phyloP scores from a whole-genome alignment of 2,113 vertebrate species.

The Promerops cafer region DNA sequence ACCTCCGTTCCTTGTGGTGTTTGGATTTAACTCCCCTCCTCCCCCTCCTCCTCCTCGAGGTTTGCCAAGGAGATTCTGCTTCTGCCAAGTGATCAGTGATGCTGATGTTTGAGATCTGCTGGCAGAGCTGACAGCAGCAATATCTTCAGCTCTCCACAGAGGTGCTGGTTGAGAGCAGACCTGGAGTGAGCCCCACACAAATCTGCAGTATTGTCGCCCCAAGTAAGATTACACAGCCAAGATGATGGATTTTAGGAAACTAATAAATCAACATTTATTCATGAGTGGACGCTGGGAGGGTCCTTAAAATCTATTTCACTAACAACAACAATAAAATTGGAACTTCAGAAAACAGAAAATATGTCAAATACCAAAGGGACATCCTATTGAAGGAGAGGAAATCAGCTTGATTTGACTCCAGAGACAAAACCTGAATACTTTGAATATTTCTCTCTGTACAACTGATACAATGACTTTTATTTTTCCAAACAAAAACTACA shows the following conservation, averaged over 20 bases:
- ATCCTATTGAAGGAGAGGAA: slow-evolving; percentile 6
- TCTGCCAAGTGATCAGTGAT: not conserved
- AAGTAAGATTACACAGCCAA: not conserved
- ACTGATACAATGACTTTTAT: not conserved
- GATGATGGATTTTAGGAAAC: not conserved
- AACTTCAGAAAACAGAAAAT: not conserved
- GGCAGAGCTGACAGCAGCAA: not conserved
- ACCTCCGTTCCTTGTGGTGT: fast-evolving
- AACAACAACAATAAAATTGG: not conserved
- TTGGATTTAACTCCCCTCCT: not conserved
- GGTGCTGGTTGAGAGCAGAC: not conserved
- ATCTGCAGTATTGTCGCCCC: not conserved
- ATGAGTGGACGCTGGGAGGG: not conserved
- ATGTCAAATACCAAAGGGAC: not conserved
- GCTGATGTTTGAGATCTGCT: not conserved
- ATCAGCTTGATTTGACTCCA: not conserved
- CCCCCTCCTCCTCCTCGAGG: not conserved
- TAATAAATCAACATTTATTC: not conserved
- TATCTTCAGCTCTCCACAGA: not conserved
- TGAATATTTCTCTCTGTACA: not conserved
- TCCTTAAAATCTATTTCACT: not conserved
- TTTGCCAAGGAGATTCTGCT: not conserved
- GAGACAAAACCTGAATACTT: slow-evolving; percentile 12
- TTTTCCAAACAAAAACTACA: not conserved
- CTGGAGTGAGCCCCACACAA: not conserved